Percentiles rank a stretch among this genome's conserved stretches.
These are phyloP conservation scores for Fragum whitleyi DNA, from an alignment of 2,888 invertebrate species.

Conservation along the genomic window DNA sequence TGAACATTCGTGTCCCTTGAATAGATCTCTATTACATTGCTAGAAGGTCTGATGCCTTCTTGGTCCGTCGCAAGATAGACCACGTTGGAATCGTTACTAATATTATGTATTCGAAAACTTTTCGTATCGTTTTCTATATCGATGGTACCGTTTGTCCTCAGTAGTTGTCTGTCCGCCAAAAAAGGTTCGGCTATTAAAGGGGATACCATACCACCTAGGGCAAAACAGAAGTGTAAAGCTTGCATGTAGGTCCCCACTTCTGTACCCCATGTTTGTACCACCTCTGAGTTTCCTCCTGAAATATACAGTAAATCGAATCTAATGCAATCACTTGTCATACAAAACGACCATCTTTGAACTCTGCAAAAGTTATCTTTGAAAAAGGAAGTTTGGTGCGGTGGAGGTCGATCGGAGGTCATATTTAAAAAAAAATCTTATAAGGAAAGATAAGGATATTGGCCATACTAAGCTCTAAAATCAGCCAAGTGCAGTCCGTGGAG, in stretches of 20 bases:
- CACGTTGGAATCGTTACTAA: neutral
- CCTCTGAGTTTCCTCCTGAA: conserved; percentile 79
- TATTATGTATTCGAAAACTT: neutral
- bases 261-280: conserved; percentile 78
- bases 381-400: no score
- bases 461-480: no score
- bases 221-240: conserved; percentile 84
- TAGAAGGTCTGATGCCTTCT: no score
- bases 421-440: no score
- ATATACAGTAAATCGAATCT: neutral
- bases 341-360: neutral
- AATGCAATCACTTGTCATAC: neutral
- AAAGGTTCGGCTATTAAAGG: conserved; percentile 85
- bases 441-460: no score
- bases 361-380: no score
- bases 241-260: conserved; percentile 84
- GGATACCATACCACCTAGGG: conserved; percentile 84
- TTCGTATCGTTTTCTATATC: neutral
- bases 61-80: neutral
- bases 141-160: neutral
- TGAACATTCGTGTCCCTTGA: conserved; percentile 8
- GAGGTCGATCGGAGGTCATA: no score
- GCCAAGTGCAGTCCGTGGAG: no score
- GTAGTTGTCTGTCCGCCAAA: conserved; percentile 11
- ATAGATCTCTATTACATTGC: neutral